phyloP scores from a whole-genome alignment of 1,140 invertebrate species.

The Leguminivora glycinivorella region DNA sequence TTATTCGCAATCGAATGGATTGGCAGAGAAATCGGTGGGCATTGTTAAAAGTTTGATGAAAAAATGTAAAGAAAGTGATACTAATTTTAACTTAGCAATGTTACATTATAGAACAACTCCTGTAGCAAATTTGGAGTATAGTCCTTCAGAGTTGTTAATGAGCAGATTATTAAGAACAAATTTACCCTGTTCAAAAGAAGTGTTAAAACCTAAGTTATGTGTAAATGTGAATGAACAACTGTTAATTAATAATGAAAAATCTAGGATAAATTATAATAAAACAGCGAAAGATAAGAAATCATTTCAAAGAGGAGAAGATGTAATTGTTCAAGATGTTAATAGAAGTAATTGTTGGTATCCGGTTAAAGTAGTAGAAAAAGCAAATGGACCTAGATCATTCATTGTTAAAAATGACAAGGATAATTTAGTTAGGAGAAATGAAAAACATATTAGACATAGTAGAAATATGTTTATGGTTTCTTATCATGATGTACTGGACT shows the following conservation, averaged over 20 bases:
- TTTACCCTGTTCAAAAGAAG: background rate
- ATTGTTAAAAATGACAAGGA: constrained; percentile 6
- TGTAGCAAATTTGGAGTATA: background rate
- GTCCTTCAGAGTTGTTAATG: constrained; percentile 1
- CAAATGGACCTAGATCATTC: background rate
- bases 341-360: background rate
- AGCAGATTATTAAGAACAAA: background rate
- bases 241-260: background rate
- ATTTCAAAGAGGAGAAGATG: background rate
- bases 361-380: background rate
- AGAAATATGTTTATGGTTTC: background rate
- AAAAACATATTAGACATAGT: background rate
- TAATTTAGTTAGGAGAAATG: background rate
- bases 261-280: background rate
- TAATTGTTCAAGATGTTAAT: background rate
- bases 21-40: background rate
- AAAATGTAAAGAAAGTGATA: background rate
- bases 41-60: constrained; percentile 2
- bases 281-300: background rate
- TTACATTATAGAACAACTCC: constrained; percentile 7
- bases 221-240: background rate
- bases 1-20: background rate
- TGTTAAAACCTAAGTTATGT: background rate
- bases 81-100: background rate
- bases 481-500: background rate